These are phyloP conservation scores for Andrena dorsata DNA, from an alignment of 2,888 invertebrate species.

Conservation along the genomic window DNA sequence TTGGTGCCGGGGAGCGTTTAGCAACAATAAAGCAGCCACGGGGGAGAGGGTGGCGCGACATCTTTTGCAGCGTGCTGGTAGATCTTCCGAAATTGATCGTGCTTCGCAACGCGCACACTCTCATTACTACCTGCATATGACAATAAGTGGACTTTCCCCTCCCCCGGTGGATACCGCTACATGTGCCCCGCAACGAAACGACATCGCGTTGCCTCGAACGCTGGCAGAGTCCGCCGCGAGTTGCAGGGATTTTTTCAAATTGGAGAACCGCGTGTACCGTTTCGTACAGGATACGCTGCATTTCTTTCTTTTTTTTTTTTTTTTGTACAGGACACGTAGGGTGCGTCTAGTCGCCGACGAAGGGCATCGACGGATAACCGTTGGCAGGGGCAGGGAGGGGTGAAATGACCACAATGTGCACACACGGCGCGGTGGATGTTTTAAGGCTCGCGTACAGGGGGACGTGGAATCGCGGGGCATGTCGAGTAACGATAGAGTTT, in stretches of 20 bases:
- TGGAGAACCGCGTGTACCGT: constrained; percentile 17
- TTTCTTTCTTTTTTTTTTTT: too few relatives aligned
- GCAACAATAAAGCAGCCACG: constrained; percentile 64
- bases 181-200: constrained; percentile 41
- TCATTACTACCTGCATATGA: constrained; percentile 69
- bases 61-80: constrained; percentile 67
- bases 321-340: constrained; percentile 36
- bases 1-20: constrained; percentile 46
- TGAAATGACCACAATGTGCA: constrained; percentile 23
- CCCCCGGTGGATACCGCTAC: constrained; percentile 42
- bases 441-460: neutral
- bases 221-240: neutral
- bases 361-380: constrained; percentile 20
- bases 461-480: constrained; percentile 20
- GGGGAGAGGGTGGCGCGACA: constrained; percentile 65
- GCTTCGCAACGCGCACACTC: constrained; percentile 73
- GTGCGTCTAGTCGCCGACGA: constrained; percentile 50
- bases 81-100: constrained; percentile 75
- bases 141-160: constrained; percentile 73
- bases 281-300: neutral
- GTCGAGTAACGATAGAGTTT: constrained; percentile 9
- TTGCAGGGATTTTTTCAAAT: constrained; percentile 4
- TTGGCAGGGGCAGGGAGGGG: neutral
- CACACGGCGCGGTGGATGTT: neutral
- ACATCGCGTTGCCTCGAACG: neutral